A percentile compares a stretch with the other conserved stretches of the same genome.
Conservation (phyloP, 1,140 invertebrate species). For the Bombus waltoni region DNA sequence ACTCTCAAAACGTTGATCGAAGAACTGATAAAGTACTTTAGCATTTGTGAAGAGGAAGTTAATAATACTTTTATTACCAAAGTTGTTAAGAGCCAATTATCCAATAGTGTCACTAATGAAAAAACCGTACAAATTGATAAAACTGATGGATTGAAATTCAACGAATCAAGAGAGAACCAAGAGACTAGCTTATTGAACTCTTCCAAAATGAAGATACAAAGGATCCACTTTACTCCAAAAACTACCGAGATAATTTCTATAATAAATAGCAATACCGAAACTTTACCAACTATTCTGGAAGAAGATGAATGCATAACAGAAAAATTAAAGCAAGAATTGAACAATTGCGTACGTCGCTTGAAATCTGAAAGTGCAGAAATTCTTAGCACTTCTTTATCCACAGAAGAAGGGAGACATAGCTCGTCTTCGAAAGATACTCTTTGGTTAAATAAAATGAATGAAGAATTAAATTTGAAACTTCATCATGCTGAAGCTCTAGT, state of each 20-base stretch:
- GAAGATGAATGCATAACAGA: slow-evolving; percentile 83
- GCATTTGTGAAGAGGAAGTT: slow-evolving; percentile 89
- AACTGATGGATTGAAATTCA: not conserved
- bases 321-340: slow-evolving; percentile 85
- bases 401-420: slow-evolving; percentile 49
- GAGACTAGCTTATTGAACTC: not conserved
- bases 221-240: slow-evolving; percentile 88
- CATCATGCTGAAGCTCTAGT: slow-evolving; percentile 81
- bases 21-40: slow-evolving; percentile 88
- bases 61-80: slow-evolving; percentile 88
- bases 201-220: slow-evolving; percentile 74
- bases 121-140: slow-evolving; percentile 35
- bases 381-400: slow-evolving; percentile 84
- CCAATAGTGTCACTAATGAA: slow-evolving; percentile 51
- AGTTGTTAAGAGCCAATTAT: slow-evolving; percentile 81
- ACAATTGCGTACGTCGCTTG: slow-evolving; percentile 86
- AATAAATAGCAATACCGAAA: slow-evolving; percentile 82
- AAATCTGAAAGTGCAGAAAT: slow-evolving; percentile 87
- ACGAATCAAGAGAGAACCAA: not conserved
- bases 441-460: slow-evolving; percentile 63
- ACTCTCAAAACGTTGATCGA: slow-evolving; percentile 85
- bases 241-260: slow-evolving; percentile 85
- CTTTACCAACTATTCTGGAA: slow-evolving; percentile 72
- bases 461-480: slow-evolving; percentile 78
- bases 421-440: slow-evolving; percentile 60